Conservation (phyloP, 2,888 invertebrate species). For the Drosophila austrosaltans region DNA sequence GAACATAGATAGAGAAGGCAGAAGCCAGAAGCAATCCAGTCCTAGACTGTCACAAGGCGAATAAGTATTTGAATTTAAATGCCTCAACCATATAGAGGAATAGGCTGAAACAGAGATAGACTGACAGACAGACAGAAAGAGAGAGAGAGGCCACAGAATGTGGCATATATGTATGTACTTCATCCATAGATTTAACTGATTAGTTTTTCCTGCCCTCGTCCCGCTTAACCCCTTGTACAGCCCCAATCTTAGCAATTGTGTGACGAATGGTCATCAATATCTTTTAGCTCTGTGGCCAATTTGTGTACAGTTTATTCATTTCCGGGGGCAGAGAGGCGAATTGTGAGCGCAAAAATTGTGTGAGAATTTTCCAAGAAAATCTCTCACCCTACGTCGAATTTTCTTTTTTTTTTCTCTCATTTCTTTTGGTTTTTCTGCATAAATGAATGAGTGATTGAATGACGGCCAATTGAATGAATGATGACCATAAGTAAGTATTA, state of each 20-base stretch:
- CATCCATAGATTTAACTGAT: conserved; percentile 34
- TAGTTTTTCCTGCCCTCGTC: conserved; percentile 40
- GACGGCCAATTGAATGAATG: conserved; percentile 38
- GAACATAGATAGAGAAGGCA: conserved; percentile 23
- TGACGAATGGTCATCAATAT: conserved; percentile 41
- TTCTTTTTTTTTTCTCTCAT: neutral
- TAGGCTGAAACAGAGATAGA: neutral
- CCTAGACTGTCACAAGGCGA: conserved; percentile 27
- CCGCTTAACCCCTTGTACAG: neutral
- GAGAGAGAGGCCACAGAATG: neutral
- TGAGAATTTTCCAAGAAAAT: conserved; percentile 70
- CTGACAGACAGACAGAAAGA: neutral
- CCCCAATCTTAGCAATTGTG: conserved; percentile 25
- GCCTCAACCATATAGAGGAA: conserved; percentile 23
- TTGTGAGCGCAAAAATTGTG: conserved; percentile 70
- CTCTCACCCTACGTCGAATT: neutral
- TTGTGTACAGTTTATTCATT: conserved; percentile 68
- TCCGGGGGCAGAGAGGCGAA: conserved; percentile 54
- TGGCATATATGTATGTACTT: conserved; percentile 36
- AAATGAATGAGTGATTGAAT: conserved; percentile 40
- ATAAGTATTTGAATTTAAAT: conserved; percentile 59
- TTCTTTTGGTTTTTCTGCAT: conserved; percentile 15
- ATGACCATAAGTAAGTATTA: conserved; percentile 37
- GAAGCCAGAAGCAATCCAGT: conserved; percentile 18
- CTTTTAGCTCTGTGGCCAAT: conserved; percentile 64